These are phyloP conservation scores for Phoeniculus purpureus DNA, from an alignment of 2,797 vertebrate species.

Conservation along the genomic window DNA sequence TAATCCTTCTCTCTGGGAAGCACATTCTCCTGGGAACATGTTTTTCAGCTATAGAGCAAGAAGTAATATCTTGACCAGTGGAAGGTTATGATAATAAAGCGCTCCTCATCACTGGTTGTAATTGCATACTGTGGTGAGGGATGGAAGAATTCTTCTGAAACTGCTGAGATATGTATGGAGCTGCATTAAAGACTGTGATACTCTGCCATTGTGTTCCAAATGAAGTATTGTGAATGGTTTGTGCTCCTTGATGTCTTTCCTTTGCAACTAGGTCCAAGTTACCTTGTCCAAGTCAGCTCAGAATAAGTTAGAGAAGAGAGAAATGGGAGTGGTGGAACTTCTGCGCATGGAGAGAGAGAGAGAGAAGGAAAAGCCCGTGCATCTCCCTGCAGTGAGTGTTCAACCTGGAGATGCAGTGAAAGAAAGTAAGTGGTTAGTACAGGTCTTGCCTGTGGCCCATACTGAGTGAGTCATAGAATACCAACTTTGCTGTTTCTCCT, in stretches of 20 bases:
- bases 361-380: not conserved
- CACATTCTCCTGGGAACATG: not conserved
- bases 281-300: constrained; percentile 68
- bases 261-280: constrained; percentile 57
- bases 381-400: not conserved
- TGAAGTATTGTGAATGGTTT: not conserved
- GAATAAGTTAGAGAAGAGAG: constrained; percentile 65
- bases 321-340: constrained; percentile 36
- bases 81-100: not conserved
- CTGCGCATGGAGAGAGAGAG: not conserved
- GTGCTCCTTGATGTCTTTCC: not conserved
- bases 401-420: not conserved
- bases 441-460: not conserved
- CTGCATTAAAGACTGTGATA: not conserved
- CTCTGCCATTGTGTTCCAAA: not conserved
- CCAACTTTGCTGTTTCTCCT: not conserved
- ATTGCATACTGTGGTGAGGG: not conserved
- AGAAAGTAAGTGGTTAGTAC: constrained; percentile 1
- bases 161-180: no score
- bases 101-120: not conserved
- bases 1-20: not conserved
- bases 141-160: not conserved
- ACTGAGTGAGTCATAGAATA: not conserved
- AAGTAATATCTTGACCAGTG: not conserved
- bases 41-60: not conserved